Base-by-base conservation (phyloP, 2,888 invertebrate species). In the Drosophila acutilabella region DNA sequence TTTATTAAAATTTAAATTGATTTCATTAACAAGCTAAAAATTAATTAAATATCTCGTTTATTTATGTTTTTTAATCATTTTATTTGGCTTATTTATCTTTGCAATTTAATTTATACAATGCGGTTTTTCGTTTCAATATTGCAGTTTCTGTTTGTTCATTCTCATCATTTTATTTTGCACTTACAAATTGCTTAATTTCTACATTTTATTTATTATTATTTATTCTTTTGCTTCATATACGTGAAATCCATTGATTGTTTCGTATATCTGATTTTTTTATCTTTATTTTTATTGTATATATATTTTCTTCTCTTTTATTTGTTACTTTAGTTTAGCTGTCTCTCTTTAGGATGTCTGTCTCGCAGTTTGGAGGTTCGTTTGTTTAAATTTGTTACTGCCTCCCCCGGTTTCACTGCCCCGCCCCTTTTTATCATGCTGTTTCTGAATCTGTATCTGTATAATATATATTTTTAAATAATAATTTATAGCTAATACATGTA, bases 31-130 rank as follows among this genome's bases (percentile, higher is more conserved):
- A 0, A 26, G 7, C 30, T 1, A 6, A 8, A 30, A 30, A 8
- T 20, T 30, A 30, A 30, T 30, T 30, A 5, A 26, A 4, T 26
- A 30, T 1, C 8, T 11, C 6, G n/a, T 36, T 36, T 11, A n/a
- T 38, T 38, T 30, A 3, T 42, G 16, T 53, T 56, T 54, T 44
- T 41, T 26, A 41, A 11, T 56, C 23, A 64, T 72, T 83, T 84
- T 84, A 84, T 84, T 84, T 84, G 87, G 83, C 87, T 86, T 77
- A 85, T 82, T 82, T 74, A 77, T 83, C 70, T 86, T 86, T 83
- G 79, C 74, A 86, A 73, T 79, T 79, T 52, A 51, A 60, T 72
- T 80, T 81, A 81, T 77, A 86, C 74, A 83, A 74, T 81, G 72
- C 71, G 59, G 47, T 60, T 72, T 67, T 66, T 68, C 72, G 62